Conservation (phyloP, 64 coral and sea anemone species). For the Pocillopora damicornis region DNA sequence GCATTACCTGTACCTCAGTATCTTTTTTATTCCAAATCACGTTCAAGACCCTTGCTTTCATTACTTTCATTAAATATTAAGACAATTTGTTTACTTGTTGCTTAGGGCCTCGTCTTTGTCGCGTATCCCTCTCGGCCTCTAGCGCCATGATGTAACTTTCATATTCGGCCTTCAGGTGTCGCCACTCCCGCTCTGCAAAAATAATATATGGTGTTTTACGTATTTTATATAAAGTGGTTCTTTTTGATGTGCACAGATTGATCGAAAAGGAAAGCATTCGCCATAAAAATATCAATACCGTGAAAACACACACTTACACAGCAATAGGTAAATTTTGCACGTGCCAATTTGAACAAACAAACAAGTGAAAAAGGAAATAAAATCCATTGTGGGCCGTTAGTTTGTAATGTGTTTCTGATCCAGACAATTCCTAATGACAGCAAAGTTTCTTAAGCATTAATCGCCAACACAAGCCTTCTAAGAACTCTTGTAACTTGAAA, state of each 20-base stretch:
- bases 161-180: conserved; percentile 52
- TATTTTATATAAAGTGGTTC: background rate
- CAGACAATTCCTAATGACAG: background rate
- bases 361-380: background rate
- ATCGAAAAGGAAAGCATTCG: background rate
- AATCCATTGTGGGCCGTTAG: background rate
- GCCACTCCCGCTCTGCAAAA: conserved; percentile 55
- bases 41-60: conserved; percentile 4
- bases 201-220: background rate
- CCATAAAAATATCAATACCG: background rate
- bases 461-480: background rate
- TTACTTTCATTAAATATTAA: background rate
- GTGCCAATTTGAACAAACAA: background rate
- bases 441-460: background rate
- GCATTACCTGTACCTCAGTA: too few species aligned
- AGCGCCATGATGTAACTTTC: conserved; percentile 62
- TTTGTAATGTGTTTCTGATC: background rate
- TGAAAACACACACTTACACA: background rate
- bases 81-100: background rate
- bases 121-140: conserved; percentile 26
- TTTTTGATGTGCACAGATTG: too few species aligned
- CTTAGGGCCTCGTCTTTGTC: background rate
- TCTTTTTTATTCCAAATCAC: background rate
- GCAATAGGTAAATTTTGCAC: background rate
- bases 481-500: background rate